Percentiles rank a stretch among this genome's conserved stretches.
Evolutionary conservation across 1,140 invertebrate species (phyloP).

Genomic region (Drosophila takahashii): DNA sequence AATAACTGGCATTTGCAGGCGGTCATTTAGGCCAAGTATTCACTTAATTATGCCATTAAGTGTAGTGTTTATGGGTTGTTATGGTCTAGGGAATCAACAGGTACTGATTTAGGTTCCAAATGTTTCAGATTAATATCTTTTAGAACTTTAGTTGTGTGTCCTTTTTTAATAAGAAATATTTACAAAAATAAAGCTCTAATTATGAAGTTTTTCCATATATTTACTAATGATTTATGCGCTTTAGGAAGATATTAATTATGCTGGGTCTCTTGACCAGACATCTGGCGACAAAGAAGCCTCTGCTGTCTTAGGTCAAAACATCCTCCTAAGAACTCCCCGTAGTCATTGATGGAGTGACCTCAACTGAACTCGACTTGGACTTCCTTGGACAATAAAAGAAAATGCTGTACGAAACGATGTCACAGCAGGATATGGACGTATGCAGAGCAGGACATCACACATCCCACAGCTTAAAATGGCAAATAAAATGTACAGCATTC

Average conservation of each 20-base stretch:
- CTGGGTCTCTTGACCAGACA: too few relatives aligned
- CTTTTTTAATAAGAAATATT: too few relatives aligned
- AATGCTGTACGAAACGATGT: conserved; percentile 28
- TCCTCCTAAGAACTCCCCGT: not conserved
- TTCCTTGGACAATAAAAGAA: conserved; percentile 20
- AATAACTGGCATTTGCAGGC: conserved; percentile 67
- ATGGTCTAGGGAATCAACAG: not conserved
- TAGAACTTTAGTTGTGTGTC: too few relatives aligned
- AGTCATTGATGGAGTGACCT: not conserved
- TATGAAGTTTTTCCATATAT: too few relatives aligned
- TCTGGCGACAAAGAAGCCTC: not conserved
- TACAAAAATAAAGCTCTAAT: not conserved
- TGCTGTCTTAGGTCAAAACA: not conserved
- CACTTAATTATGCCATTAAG: not conserved
- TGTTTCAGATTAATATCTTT: not conserved
- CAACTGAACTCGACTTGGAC: conserved; percentile 24
- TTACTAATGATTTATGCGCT: too few relatives aligned
- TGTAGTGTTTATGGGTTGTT: not conserved
- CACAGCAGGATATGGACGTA: conserved; percentile 32
- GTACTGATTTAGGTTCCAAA: not conserved
- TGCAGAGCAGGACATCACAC: conserved; percentile 27
- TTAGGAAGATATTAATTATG: too few relatives aligned
- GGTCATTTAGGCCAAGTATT: conserved; percentile 6
- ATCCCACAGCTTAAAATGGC: conserved; percentile 44
- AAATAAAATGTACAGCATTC: conserved; percentile 63